Percentiles rank a stretch among this genome's conserved stretches.
phyloP scores from a whole-genome alignment of 2,113 vertebrate species.

The Campylomormyrus numenius region DNA sequence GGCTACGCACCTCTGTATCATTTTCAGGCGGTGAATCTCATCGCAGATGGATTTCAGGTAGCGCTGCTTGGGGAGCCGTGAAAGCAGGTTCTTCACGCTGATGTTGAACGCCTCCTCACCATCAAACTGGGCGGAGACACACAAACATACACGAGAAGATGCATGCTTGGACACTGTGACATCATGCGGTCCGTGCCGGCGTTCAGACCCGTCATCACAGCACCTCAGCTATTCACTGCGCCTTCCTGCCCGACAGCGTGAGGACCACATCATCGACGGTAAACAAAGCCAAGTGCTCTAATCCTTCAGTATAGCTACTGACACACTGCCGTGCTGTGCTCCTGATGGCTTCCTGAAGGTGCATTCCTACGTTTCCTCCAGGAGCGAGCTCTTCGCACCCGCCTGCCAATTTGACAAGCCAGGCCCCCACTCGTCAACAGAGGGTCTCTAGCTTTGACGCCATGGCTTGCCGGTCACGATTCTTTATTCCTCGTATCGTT shows the following conservation, averaged over 20 bases:
- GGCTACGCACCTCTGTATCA: slow-evolving; percentile 71
- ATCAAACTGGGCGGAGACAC: slow-evolving; percentile 66
- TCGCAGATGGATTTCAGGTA: slow-evolving; percentile 90
- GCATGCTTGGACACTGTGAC: not conserved
- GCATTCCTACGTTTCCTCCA: not conserved
- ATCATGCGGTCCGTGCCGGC: too few species aligned
- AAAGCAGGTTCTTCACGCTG: slow-evolving; percentile 82
- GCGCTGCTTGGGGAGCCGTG: slow-evolving; percentile 82
- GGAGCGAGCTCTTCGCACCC: not conserved
- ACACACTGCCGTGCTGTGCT: not conserved
- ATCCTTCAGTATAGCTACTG: not conserved
- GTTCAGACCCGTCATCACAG: not conserved
- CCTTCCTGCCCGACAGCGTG: not conserved
- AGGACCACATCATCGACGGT: not conserved
- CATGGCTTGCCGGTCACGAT: not conserved
- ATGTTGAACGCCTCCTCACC: slow-evolving; percentile 79
- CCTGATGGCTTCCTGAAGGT: not conserved
- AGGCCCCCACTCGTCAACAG: not conserved
- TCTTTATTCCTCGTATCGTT: not conserved
- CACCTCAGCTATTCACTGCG: not conserved
- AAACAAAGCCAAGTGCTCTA: not conserved
- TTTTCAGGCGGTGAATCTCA: slow-evolving; percentile 85
- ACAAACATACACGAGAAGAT: not conserved
- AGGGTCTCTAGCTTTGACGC: not conserved
- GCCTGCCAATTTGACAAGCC: not conserved